phyloP scores from a whole-genome alignment of 2,113 vertebrate species.

The Dascyllus trimaculatus region DNA sequence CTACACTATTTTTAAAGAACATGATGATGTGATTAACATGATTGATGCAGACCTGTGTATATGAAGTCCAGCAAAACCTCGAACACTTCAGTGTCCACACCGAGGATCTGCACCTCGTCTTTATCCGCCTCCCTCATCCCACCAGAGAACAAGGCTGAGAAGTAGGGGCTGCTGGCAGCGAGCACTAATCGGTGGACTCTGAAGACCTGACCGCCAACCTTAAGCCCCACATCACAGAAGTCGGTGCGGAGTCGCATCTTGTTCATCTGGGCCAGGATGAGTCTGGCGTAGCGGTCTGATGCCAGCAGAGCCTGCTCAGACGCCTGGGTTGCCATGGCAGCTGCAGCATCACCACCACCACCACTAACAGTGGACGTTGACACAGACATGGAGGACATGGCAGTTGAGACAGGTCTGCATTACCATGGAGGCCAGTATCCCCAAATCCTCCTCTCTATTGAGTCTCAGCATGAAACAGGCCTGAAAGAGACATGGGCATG shows the following conservation, averaged over 20 bases:
- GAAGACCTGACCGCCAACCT: constrained; percentile 89
- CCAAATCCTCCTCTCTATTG: constrained; percentile 26
- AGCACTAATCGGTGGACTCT: constrained; percentile 92
- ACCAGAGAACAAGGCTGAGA: constrained; percentile 93
- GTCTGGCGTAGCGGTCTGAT: constrained; percentile 90
- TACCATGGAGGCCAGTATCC: constrained; percentile 53
- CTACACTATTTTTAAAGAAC: background rate
- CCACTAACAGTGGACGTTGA: constrained; percentile 41
- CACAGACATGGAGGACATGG: constrained; percentile 82
- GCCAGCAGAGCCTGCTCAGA: constrained; percentile 77
- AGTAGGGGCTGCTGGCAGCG: constrained; percentile 96
- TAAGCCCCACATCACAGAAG: constrained; percentile 94
- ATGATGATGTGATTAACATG: background rate
- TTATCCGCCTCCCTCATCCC: constrained; percentile 93
- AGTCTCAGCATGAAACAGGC: constrained; percentile 9
- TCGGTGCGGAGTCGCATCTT: constrained; percentile 89
- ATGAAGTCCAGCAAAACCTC: constrained; percentile 93
- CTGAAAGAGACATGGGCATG: constrained; percentile 34
- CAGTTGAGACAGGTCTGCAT: constrained; percentile 31
- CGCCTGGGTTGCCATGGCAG: constrained; percentile 60
- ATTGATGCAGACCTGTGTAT: constrained; percentile 88
- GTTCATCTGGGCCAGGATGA: constrained; percentile 94
- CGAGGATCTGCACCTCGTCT: constrained; percentile 92
- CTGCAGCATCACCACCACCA: constrained; percentile 47
- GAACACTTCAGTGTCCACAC: constrained; percentile 91